A percentile compares a stretch with the other conserved stretches of the same genome.
Conservation (phyloP, 2,113 vertebrate genomes). For the Accipiter cooperii region DNA sequence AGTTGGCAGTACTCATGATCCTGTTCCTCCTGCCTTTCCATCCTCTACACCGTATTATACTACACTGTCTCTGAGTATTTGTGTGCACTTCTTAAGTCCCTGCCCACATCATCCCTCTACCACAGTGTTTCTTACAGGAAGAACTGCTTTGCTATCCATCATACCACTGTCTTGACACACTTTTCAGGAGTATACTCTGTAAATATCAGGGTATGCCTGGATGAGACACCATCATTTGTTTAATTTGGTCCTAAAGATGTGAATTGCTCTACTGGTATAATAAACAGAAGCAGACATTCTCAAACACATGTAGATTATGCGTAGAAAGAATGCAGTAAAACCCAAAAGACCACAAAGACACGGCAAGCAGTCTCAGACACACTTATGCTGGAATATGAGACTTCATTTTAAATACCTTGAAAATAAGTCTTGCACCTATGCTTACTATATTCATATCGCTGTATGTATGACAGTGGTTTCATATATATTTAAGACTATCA, state of each 20-base stretch:
- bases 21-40: not conserved
- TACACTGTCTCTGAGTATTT: not conserved
- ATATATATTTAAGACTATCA: not conserved
- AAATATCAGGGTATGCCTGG: not conserved
- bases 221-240: not conserved
- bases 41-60: not conserved
- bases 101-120: not conserved
- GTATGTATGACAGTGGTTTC: not conserved
- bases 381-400: not conserved
- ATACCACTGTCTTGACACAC: not conserved
- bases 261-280: not conserved
- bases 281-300: not conserved
- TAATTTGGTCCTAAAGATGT: not conserved
- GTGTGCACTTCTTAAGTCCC: not conserved
- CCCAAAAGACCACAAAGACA: not conserved
- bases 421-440: not conserved
- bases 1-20: not conserved
- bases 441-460: not conserved
- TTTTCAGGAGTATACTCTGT: not conserved
- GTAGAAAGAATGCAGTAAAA: not conserved
- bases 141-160: not conserved
- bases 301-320: not conserved
- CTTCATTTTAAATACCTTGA: not conserved
- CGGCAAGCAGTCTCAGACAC: not conserved
- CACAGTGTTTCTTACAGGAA: not conserved